Evolutionary conservation across 2,888 invertebrate genomes (phyloP).

Genomic region (Himalopsyche japonica): DNA sequence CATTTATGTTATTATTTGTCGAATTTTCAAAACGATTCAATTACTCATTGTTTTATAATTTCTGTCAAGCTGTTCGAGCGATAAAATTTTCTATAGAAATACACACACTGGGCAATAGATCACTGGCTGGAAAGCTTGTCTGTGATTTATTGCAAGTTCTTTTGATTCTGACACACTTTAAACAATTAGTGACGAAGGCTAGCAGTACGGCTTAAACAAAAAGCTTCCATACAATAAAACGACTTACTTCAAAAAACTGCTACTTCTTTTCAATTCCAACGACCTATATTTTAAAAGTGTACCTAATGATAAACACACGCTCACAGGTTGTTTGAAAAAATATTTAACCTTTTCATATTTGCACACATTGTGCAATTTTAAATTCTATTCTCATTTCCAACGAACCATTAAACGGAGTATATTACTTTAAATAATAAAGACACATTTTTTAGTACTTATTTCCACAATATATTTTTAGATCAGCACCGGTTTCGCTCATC

Average conservation of each 20-base stretch:
- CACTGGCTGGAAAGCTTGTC: neutral
- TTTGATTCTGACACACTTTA: constrained; percentile 9
- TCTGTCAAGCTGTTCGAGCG: neutral
- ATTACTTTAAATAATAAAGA: too few relatives aligned
- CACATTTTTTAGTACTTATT: too few relatives aligned
- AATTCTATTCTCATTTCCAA: too few relatives aligned
- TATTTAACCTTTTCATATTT: too few relatives aligned
- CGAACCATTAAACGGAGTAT: too few relatives aligned
- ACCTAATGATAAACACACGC: neutral
- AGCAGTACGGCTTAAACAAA: neutral
- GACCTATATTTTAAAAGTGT: constrained; percentile 1
- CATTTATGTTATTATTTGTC: neutral
- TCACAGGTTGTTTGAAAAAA: neutral
- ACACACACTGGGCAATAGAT: neutral
- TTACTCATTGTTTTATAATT: neutral
- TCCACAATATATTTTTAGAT: too few relatives aligned
- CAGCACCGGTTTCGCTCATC: too few relatives aligned
- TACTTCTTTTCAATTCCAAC: constrained; percentile 4
- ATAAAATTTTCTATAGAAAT: neutral
- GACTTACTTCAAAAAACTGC: constrained; percentile 9
- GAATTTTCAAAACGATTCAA: neutral
- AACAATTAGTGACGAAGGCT: constrained; percentile 9
- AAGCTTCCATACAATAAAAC: neutral
- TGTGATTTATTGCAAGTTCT: neutral
- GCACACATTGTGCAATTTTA: too few relatives aligned